Evolutionary conservation across 1,140 invertebrate species (phyloP).

Genomic region (Microplitis demolitor): DNA sequence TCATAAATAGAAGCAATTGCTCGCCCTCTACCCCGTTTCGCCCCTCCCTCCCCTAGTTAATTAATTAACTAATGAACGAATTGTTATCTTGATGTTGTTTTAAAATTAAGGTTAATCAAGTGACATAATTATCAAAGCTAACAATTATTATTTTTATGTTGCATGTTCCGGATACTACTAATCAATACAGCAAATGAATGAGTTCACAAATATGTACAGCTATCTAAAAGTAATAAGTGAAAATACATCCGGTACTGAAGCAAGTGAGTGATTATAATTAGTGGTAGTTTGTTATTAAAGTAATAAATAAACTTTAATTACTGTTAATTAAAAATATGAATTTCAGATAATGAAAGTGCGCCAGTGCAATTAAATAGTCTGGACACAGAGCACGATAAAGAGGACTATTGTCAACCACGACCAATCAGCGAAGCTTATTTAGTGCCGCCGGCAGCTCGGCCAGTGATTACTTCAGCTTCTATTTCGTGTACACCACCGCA

Average conservation of each 20-base stretch:
- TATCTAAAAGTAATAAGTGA: constrained; percentile 81
- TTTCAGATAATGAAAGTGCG: constrained; percentile 35
- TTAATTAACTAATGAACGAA: neutral
- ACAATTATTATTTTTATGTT: constrained; percentile 26
- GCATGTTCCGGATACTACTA: constrained; percentile 34
- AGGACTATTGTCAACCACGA: constrained; percentile 64
- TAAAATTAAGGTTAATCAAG: constrained; percentile 21
- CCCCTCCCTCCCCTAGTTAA: neutral
- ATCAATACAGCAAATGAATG: constrained; percentile 69
- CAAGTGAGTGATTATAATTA: constrained; percentile 45
- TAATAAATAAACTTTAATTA: neutral
- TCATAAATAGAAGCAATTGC: too few relatives aligned
- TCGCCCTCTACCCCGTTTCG: constrained; percentile 13
- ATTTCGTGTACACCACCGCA: constrained; percentile 34
- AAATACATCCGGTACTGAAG: constrained; percentile 48
- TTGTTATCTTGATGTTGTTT: neutral
- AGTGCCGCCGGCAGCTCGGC: constrained; percentile 61
- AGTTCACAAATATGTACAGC: constrained; percentile 82
- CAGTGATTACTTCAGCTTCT: constrained; percentile 43
- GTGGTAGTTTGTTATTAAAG: constrained; percentile 7
- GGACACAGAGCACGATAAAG: constrained; percentile 41
- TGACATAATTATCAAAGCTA: neutral
- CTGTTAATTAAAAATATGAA: constrained; percentile 10
- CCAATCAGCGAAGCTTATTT: constrained; percentile 63
- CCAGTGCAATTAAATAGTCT: constrained; percentile 22